Evolutionary conservation across 2,113 vertebrate species (phyloP), one percentile per base, ranked within the genome.

Genomic region (Labrus mixtus): DNA sequence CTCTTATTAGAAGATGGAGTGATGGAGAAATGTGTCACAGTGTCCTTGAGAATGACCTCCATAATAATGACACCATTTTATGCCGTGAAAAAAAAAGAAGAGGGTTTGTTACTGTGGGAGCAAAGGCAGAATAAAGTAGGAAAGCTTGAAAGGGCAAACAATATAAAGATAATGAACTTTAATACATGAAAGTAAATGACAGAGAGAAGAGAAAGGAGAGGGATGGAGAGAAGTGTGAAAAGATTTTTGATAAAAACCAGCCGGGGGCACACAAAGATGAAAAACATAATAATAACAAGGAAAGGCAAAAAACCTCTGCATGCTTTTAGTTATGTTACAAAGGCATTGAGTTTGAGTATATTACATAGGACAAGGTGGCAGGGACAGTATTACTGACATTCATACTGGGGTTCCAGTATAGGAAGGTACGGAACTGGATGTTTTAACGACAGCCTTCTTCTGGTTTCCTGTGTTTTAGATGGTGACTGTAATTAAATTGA

Each of bases 1-100:
- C 85, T 87, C 83, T 75, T 83, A 88, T 90, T 79, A 84, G 70
- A 83, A 78, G 72, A 87, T 69, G 70, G 79, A 84, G 65, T 81
- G 79, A 83, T 72, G 51, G 63, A 78, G 84, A 89, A 85, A 90
- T 86, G 79, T 88, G 85, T 81, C 89, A 89, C 73, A 58, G 50
- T 73, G 86, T 87, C 88, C 87, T 92, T 92, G 88, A 88, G 57
- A 78, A 75, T 83, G 79, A 85, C 88, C 84, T 84, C 62, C 57
- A 79, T 64, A 33, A 82, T 55, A 77, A 73, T 48, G 66, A 78
- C 67, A 85, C 81, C 45, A 82, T 87, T 84, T 81, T 78, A 84
- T 68, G 20, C 66, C 53, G 60, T 46, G 55, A 57, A 68, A 37
- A 22, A 70, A 37, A 23, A 75, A 25, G n/a, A 11, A 56, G 36